Evolutionary conservation across 2,113 vertebrate genomes (phyloP), one percentile per base, ranked within the genome.

Genomic region (Leptobrachium leishanense): DNA sequence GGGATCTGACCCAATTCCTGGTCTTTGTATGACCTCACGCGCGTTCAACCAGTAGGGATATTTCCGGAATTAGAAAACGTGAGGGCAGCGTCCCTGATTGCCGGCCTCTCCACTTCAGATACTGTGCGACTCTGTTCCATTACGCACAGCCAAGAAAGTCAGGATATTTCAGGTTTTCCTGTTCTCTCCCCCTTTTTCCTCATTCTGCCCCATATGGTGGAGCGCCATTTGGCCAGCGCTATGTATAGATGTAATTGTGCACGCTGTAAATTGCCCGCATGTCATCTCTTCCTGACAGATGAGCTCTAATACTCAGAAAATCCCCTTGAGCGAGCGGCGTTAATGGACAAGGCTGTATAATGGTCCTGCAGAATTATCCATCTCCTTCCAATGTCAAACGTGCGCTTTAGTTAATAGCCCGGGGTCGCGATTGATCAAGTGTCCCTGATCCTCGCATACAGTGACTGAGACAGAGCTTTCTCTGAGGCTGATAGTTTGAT

Each of bases 401-500:
- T 41, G 9, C 5, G 72, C 72, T 64, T 12, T 62, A 44, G 42
- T 44, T 55, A 74, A 46, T 43, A 64, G 72, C n/a, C 43, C 41
- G 43, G 72, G 71, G 72, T 74, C 72, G 20, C 42, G 39, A 43
- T 20, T 43, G 20, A 72, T 72, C 70, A 72, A 42, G 46, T 50
- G 70, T 57, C 59, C 72, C 53, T 15, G 72, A 63, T 44, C 64
- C 59, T 9, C 41, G 64, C 64, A 67, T 31, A 40, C 72, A 20
- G 44, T 42, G 72, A 20, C n/a, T 57, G 72, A 74, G 44, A 46
- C 44, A n/a, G 15, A 73, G 54, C 53, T 59, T 73, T 73, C 71
- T 59, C 71, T 42, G 71, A 31, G 59, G 11, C 71, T 41, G 10
- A 13, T 13, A 40, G 43, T 40, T 54, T 74, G 53, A 54, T 54